Evolutionary conservation across 2,888 invertebrate genomes (phyloP).

Genomic region (Dasysyrphus tricinctus): DNA sequence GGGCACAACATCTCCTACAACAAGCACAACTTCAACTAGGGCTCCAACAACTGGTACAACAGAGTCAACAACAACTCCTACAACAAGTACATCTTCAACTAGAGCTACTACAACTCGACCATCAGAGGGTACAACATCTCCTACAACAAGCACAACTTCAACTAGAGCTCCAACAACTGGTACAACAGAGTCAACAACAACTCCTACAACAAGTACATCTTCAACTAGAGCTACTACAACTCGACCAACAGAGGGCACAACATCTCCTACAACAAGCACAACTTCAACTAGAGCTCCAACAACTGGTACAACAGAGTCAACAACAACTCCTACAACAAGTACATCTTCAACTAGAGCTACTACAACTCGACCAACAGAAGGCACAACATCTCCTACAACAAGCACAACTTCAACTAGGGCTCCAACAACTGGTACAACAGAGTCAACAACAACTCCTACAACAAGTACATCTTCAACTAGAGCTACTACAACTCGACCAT

Average conservation of each 20-base stretch:
- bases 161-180: too few species aligned
- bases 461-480: not conserved
- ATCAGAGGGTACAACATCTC: not conserved
- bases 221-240: not conserved
- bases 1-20: not conserved
- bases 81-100: not conserved
- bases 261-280: not conserved
- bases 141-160: not conserved
- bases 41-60: too few species aligned
- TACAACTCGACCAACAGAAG: not conserved
- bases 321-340: not conserved
- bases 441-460: not conserved
- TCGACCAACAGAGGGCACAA: not conserved
- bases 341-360: not conserved
- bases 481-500: not conserved
- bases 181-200: too few species aligned
- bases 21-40: not conserved
- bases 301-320: too few species aligned
- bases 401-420: not conserved
- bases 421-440: too few species aligned
- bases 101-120: not conserved
- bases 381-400: not conserved
- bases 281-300: not conserved
- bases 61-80: not conserved
- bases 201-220: not conserved